Conservation (phyloP, 2,888 invertebrate species). For the Macroteleia sp. region DNA sequence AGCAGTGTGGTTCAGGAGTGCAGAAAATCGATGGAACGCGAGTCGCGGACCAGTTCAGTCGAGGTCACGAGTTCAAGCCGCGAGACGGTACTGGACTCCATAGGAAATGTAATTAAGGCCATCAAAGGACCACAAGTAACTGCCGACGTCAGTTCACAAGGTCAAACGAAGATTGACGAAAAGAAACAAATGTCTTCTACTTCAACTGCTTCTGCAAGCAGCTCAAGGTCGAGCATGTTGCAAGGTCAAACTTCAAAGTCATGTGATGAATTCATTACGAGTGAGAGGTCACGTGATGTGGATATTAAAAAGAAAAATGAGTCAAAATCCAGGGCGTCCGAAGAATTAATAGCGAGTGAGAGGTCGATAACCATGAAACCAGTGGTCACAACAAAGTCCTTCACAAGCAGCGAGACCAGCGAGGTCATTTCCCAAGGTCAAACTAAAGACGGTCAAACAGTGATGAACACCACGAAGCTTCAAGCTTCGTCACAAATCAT, state of each 20-base stretch:
- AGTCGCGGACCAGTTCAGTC: constrained; percentile 72
- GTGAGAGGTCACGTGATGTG: background rate
- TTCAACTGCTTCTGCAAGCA: too few relatives aligned
- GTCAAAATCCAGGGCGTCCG: background rate
- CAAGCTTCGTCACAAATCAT: constrained; percentile 69
- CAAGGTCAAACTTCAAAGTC: constrained; percentile 5
- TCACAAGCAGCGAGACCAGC: constrained; percentile 70
- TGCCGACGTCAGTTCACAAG: constrained; percentile 18
- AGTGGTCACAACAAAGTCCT: constrained; percentile 53
- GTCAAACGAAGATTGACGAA: constrained; percentile 46
- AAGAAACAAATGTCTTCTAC: background rate
- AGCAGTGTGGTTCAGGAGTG: constrained; percentile 76
- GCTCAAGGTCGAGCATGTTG: background rate
- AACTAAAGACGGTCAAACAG: constrained; percentile 72
- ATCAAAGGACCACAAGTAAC: constrained; percentile 71
- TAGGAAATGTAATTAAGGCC: constrained; percentile 76
- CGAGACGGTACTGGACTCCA: constrained; percentile 77
- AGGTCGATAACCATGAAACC: constrained; percentile 9
- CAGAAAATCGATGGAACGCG: constrained; percentile 70
- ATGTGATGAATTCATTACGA: constrained; percentile 39
- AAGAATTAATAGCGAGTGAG: constrained; percentile 7
- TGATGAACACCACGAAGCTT: constrained; percentile 70
- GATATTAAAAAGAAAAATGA: background rate
- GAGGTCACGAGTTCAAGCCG: constrained; percentile 75
- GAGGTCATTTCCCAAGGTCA: constrained; percentile 68